A percentile compares a stretch with the other conserved stretches of the same genome.
phyloP scores from a whole-genome alignment of 35 echinoderm and acorn worm species.

The Lytechinus pictus region DNA sequence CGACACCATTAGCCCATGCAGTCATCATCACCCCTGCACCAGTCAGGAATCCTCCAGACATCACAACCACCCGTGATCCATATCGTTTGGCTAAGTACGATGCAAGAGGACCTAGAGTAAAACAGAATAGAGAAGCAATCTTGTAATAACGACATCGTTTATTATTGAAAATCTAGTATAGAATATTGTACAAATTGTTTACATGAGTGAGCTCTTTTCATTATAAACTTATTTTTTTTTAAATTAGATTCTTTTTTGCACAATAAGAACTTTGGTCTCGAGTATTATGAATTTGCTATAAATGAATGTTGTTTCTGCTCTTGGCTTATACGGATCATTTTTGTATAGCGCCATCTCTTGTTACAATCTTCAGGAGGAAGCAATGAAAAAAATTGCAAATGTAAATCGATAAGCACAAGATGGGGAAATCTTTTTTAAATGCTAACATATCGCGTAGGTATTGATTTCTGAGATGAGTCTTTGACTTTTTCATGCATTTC shows the following conservation, averaged over 20 bases:
- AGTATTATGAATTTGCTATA: too few relatives aligned
- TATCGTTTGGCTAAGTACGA: slow-evolving; percentile 29
- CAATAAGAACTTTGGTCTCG: too few relatives aligned
- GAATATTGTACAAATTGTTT: too few relatives aligned
- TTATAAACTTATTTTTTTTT: too few relatives aligned
- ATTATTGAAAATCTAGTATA: background rate
- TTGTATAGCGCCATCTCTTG: background rate
- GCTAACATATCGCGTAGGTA: background rate
- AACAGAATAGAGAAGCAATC: background rate
- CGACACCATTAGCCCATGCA: slow-evolving; percentile 14
- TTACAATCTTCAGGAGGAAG: background rate
- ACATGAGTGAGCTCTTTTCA: too few relatives aligned
- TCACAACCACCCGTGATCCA: slow-evolving; percentile 31
- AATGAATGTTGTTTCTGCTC: background rate
- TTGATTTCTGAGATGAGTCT: background rate
- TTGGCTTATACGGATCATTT: background rate
- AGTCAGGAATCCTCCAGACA: slow-evolving; percentile 18
- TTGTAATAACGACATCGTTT: background rate
- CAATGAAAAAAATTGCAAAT: background rate
- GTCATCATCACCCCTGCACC: slow-evolving; percentile 24
- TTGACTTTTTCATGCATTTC: background rate
- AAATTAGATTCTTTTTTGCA: too few relatives aligned
- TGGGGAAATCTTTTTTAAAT: background rate
- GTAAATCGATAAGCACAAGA: background rate
- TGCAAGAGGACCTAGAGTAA: slow-evolving; percentile 23